Conservation (phyloP, 1,140 invertebrate species). For the Tetraneura akinire region DNA sequence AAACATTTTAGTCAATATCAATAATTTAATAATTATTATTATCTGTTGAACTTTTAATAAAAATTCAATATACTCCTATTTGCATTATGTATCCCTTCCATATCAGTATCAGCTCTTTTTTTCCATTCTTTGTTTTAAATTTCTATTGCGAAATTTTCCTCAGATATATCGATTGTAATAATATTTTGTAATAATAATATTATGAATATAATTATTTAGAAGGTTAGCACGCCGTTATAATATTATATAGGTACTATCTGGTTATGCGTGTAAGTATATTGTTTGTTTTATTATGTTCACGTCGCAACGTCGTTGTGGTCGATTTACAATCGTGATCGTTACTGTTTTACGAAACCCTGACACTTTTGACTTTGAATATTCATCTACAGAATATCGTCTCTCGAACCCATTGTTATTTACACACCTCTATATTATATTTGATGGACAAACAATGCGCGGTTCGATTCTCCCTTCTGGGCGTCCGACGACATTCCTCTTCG, state of each 20-base stretch:
- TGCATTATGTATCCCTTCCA: too few relatives aligned
- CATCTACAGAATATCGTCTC: neutral
- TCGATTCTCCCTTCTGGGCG: neutral
- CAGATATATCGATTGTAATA: too few relatives aligned
- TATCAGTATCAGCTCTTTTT: too few relatives aligned
- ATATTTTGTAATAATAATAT: too few relatives aligned
- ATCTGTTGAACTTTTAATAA: too few relatives aligned
- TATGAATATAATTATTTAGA: neutral
- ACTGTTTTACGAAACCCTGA: neutral
- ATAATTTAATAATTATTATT: too few relatives aligned
- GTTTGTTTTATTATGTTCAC: neutral
- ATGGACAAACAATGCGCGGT: neutral
- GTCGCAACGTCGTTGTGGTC: neutral
- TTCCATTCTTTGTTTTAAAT: too few relatives aligned
- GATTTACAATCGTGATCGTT: neutral
- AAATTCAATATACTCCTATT: too few relatives aligned
- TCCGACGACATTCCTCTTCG: neutral
- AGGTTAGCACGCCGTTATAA: neutral
- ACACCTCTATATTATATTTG: too few relatives aligned
- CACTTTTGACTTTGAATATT: neutral
- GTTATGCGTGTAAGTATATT: neutral
- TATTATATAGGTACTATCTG: neutral
- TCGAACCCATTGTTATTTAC: neutral
- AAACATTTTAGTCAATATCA: too few relatives aligned
- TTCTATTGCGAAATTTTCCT: too few relatives aligned